phyloP scores from a whole-genome alignment of 2,888 invertebrate genomes.

The Apomyelois bistriatella region DNA sequence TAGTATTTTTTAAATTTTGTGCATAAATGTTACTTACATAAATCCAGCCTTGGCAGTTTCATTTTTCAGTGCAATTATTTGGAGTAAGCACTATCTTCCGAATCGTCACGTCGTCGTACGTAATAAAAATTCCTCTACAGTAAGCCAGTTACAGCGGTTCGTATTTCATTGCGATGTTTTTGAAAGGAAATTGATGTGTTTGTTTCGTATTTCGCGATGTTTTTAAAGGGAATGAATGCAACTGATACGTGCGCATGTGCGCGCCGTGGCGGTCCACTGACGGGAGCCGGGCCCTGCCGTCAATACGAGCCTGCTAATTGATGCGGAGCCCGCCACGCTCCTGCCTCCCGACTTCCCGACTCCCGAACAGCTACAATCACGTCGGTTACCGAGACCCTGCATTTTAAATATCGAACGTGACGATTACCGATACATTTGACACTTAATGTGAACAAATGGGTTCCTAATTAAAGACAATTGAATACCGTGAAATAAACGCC shows the following conservation, averaged over 20 bases:
- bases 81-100: constrained; percentile 21
- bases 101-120: constrained; percentile 30
- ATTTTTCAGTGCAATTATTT: constrained; percentile 37
- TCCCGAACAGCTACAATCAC: constrained; percentile 26
- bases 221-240: constrained; percentile 39
- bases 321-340: constrained; percentile 21
- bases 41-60: constrained; percentile 63
- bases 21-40: constrained; percentile 43
- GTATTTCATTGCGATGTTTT: constrained; percentile 34
- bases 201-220: constrained; percentile 43
- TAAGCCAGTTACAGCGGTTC: constrained; percentile 18
- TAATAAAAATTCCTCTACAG: constrained; percentile 36
- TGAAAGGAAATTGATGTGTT: constrained; percentile 29
- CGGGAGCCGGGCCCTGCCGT: constrained; percentile 23
- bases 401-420: constrained; percentile 35
- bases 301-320: constrained; percentile 26
- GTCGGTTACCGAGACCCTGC: constrained; percentile 28
- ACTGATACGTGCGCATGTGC: constrained; percentile 49
- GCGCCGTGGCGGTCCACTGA: constrained; percentile 46
- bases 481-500: constrained; percentile 42
- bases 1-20: not conserved
- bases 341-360: constrained; percentile 23
- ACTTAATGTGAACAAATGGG: constrained; percentile 60
- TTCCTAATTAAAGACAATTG: constrained; percentile 68
- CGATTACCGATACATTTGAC: constrained; percentile 48